Conservation (phyloP, 2,113 vertebrate genomes). For the Theristicus caerulescens region DNA sequence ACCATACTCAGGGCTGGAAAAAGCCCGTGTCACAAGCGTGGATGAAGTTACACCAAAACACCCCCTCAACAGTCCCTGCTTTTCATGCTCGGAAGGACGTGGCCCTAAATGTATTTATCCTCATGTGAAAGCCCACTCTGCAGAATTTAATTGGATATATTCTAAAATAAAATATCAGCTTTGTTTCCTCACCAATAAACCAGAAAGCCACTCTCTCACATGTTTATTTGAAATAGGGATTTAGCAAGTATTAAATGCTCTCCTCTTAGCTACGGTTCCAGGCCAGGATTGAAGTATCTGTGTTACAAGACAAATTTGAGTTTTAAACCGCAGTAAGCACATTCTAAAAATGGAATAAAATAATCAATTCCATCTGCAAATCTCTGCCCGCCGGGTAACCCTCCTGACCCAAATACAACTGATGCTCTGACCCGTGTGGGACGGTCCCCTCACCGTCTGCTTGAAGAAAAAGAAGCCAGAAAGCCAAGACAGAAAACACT, state of each 20-base stretch:
- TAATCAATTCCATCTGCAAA: conserved; percentile 81
- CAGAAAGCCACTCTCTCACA: background rate
- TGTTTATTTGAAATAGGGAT: conserved; percentile 52
- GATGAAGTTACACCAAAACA: background rate
- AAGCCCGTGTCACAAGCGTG: background rate
- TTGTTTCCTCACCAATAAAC: conserved; percentile 51
- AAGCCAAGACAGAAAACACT: background rate
- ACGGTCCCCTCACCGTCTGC: conserved; percentile 33
- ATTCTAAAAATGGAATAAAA: conserved; percentile 64
- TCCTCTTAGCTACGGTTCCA: conserved; percentile 1
- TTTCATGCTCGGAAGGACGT: background rate
- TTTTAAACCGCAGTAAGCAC: conserved; percentile 22
- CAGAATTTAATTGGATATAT: conserved; percentile 12
- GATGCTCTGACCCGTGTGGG: conserved; percentile 41
- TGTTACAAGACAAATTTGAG: background rate
- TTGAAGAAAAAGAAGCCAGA: conserved; percentile 58
- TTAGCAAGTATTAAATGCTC: conserved; percentile 36
- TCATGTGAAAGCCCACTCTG: background rate
- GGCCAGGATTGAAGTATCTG: conserved; percentile 31
- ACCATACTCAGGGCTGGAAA: background rate
- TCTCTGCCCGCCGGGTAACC: conserved; percentile 73
- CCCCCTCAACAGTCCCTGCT: background rate
- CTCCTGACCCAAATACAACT: conserved; percentile 78
- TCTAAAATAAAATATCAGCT: conserved; percentile 53
- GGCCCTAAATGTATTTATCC: background rate